These are phyloP conservation scores for Andrena dorsata DNA, from an alignment of 2,888 invertebrate species.

Conservation along the genomic window DNA sequence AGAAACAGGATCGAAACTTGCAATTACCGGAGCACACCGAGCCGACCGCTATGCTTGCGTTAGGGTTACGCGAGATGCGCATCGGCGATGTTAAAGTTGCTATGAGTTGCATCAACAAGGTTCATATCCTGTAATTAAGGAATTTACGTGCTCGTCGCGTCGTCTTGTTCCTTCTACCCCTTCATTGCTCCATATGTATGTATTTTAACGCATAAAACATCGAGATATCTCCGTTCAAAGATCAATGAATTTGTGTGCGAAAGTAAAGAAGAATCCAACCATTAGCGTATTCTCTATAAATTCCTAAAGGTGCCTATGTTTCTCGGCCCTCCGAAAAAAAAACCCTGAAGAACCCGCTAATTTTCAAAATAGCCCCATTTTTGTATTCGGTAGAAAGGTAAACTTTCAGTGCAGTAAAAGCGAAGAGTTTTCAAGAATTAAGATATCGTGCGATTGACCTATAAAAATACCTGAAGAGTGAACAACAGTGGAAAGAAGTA, in stretches of 20 bases:
- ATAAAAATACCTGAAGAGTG: too few relatives aligned
- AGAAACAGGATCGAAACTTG: slow-evolving; percentile 91
- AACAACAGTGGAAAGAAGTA: too few relatives aligned
- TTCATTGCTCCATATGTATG: background rate
- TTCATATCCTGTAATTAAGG: slow-evolving; percentile 75
- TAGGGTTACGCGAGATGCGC: slow-evolving; percentile 92
- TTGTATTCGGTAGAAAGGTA: background rate
- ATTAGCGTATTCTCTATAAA: too few relatives aligned
- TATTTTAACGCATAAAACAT: background rate
- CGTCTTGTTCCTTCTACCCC: background rate
- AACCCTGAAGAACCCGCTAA: background rate
- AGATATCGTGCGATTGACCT: too few relatives aligned
- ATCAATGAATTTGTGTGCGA: too few relatives aligned
- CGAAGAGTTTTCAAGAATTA: background rate
- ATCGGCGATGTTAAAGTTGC: slow-evolving; percentile 91
- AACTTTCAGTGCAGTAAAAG: background rate
- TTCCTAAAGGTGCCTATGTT: too few relatives aligned
- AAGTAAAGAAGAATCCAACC: too few relatives aligned
- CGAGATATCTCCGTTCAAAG: too few relatives aligned
- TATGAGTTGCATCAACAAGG: slow-evolving; percentile 92
- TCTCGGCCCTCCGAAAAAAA: too few relatives aligned
- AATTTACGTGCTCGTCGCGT: background rate
- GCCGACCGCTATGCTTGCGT: slow-evolving; percentile 90
- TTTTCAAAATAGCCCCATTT: background rate
- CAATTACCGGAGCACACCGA: slow-evolving; percentile 93